Evolutionary conservation across 2,888 invertebrate species (phyloP), one percentile per base, ranked within the genome.

Genomic region (Cheiracanthium punctorium): DNA sequence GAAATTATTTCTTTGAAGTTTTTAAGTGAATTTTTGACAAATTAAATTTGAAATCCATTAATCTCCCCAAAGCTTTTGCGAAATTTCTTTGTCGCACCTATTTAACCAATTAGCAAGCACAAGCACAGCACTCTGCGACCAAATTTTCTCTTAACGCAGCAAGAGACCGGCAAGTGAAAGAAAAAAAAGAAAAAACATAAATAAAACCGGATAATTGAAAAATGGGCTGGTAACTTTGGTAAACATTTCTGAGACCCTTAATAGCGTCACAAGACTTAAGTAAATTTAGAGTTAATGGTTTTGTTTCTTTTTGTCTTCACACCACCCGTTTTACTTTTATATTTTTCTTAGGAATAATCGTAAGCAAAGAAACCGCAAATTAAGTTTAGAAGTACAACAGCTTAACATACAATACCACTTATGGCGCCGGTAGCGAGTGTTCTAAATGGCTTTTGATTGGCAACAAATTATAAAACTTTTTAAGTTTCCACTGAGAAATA

Each of bases 381-480:
- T 48, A 48, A 17, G 17, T 48, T 48, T 48, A 48, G 48, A 48
- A n/a, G 14, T 48, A 17, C 48, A 48, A 48, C 8, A 48, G 48
- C 48, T 48, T 7, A 48, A 48, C 48, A 48, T 48, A 48, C 48
- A 48, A 48, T 17, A 48, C 48, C 48, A 48, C 48, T 48, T 48
- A 48, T 5, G 48, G 10, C 2, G 1, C 48, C 2, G 14, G 14
- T 37, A 17, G 17, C 17, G 17, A 48, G 17, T 48, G 8, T n/a
- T n/a, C 48, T 48, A 48, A 48, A 48, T 48, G 48, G 48, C 48
- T 48, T 17, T 48, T 48, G 48, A 48, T 48, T 48, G 48, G 48
- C 48, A 48, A 48, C 48, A 48, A 48, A 48, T 48, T 48, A 17
- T 48, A 48, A 48, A 48, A 48, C 48, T 48, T 48, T 48, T 48